phyloP scores from a whole-genome alignment of 2,797 vertebrate genomes.

The Synaphobranchus kaupii region DNA sequence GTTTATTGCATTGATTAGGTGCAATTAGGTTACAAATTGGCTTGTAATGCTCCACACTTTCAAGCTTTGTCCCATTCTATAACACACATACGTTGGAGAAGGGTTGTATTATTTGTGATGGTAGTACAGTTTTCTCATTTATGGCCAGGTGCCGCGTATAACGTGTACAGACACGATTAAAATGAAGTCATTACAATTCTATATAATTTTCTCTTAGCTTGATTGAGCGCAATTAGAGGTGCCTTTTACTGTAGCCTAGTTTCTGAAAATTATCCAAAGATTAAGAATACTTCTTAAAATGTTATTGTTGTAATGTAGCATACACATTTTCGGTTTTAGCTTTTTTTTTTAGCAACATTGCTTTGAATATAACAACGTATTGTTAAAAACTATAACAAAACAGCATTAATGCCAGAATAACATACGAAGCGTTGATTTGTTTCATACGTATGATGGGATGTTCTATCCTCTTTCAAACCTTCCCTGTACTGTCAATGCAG shows the following conservation, averaged over 20 bases:
- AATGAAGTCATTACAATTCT: neutral
- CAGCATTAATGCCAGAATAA: neutral
- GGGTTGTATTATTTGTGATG: constrained; percentile 5
- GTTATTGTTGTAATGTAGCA: neutral
- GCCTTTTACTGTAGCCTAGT: neutral
- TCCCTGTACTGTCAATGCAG: neutral
- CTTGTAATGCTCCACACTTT: constrained; percentile 17
- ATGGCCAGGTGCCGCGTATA: neutral
- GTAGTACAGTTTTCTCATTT: neutral
- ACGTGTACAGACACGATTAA: neutral
- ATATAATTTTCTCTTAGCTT: neutral
- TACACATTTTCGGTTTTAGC: neutral
- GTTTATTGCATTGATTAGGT: constrained; percentile 30
- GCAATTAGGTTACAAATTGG: constrained; percentile 47
- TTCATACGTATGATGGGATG: neutral
- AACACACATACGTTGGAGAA: constrained; percentile 18
- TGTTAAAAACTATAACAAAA: neutral
- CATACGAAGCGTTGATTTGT: neutral
- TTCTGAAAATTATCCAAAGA: neutral
- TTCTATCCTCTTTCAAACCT: neutral
- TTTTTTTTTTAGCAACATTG: neutral
- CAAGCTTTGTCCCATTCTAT: constrained; percentile 13
- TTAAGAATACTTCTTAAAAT: neutral
- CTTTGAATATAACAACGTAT: neutral
- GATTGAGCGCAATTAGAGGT: neutral